Base-by-base conservation (phyloP, 2,888 invertebrate genomes). In the Cephus runcator region DNA sequence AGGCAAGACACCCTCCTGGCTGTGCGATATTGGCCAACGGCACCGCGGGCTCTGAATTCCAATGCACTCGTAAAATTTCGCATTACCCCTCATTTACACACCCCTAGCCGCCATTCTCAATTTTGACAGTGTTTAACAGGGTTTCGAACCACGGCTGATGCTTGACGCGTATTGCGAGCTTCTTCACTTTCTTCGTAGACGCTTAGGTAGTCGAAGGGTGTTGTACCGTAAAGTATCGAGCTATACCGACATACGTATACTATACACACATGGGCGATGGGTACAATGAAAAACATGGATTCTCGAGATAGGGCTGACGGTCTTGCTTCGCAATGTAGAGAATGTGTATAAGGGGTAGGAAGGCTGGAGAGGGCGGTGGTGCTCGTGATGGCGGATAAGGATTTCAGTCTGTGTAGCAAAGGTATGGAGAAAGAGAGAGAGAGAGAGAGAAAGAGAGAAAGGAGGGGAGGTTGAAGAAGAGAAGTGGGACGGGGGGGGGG, bases 1-100 rank as follows among this genome's bases (percentile, higher is more conserved):
- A 56, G 23, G 23, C 83, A 85, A 83, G 83, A 81, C 83, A 86
- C 85, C 87, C 87, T 84, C 85, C 71, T 31, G 81, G 82, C 78
- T 79, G 56, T 81, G 82, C 82, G 89, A 90, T 90, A 90, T 91
- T 89, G 89, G 88, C 88, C 85, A 82, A 86, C 86, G 83, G 84
- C 80, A 85, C 81, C 90, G 23, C 23, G 88, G 86, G 90, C 84
- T 85, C 85, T 87, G 91, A 91, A 91, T 91, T 88, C 89, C 86
- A 87, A 88, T 90, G 83, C 85, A 85, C 84, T 85, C 85, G 84
- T 87, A 87, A 88, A 87, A 87, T 83, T 85, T 73, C 40, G 35
- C 73, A 78, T 76, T 75, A 34, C 75, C 15, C 23, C 56, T 56
- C 56, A 23, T 56, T 56, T 56, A 56, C 23, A 56, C 23, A 56